These are phyloP conservation scores for Tetraneura akinire DNA, from an alignment of 1,140 invertebrate species.

Conservation along the genomic window DNA sequence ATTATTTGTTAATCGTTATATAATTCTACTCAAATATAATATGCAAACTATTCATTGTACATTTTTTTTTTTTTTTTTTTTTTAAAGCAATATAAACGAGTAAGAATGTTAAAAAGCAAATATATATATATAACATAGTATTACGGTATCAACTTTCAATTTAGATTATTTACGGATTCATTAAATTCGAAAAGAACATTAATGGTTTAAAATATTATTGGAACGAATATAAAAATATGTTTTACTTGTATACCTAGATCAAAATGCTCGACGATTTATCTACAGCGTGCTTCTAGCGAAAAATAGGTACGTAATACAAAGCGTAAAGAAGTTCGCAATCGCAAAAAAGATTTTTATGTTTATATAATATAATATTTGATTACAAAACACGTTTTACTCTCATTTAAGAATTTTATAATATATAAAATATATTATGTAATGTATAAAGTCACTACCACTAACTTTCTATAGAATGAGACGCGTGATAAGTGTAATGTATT, in stretches of 20 bases:
- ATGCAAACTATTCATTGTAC: background rate
- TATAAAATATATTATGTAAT: no score
- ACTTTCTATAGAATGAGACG: slow-evolving; percentile 26
- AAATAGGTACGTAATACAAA: slow-evolving; percentile 46
- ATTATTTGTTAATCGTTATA: background rate
- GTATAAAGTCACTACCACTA: slow-evolving; percentile 17
- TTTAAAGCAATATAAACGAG: background rate
- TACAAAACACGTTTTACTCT: slow-evolving; percentile 20
- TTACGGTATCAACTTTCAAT: background rate
- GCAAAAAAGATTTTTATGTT: slow-evolving; percentile 22
- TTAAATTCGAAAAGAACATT: background rate
- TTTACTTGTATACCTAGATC: background rate
- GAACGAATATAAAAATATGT: background rate
- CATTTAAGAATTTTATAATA: slow-evolving; percentile 11
- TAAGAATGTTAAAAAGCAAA: background rate
- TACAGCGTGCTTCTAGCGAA: slow-evolving; percentile 46
- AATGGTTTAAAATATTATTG: background rate
- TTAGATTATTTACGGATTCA: background rate
- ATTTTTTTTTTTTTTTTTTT: background rate
- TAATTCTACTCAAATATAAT: background rate
- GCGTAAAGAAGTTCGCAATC: slow-evolving; percentile 44
- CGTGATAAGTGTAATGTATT: slow-evolving; percentile 24
- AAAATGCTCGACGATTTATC: slow-evolving; percentile 17
- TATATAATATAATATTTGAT: background rate
- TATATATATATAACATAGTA: background rate